These are phyloP conservation scores for Amphiprion percula DNA, from an alignment of 2,113 vertebrate genomes.

Conservation along the genomic window DNA sequence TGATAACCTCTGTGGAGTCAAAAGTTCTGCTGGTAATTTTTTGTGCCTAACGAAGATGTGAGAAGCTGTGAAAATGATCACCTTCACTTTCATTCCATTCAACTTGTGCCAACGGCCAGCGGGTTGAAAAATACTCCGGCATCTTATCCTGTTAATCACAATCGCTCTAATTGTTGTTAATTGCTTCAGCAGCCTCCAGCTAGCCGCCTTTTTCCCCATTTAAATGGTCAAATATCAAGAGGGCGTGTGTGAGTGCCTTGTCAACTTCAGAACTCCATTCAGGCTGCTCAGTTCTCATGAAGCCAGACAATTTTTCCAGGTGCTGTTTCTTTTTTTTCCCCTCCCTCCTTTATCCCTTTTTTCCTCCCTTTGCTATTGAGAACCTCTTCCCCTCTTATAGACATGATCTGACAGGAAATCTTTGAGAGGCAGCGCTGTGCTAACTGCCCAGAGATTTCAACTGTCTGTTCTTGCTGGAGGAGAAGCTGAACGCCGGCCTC, in stretches of 20 bases:
- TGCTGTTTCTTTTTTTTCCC: constrained; percentile 52
- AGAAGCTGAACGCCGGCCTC: constrained; percentile 95
- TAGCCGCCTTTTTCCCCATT: neutral
- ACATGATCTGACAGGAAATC: constrained; percentile 99
- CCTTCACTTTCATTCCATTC: constrained; percentile 9
- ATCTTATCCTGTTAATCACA: constrained; percentile 15
- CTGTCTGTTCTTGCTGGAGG: constrained; percentile 97
- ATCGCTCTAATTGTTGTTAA: constrained; percentile 22
- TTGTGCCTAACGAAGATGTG: constrained; percentile 30
- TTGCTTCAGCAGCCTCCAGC: constrained; percentile 11
- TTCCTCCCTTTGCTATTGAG: constrained; percentile 88
- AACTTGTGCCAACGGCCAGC: constrained; percentile 22
- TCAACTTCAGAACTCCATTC: constrained; percentile 87
- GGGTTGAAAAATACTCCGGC: constrained; percentile 19
- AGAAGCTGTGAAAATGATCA: neutral
- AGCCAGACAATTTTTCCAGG: constrained; percentile 87
- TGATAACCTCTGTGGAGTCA: too few relatives aligned
- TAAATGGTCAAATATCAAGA: constrained; percentile 33
- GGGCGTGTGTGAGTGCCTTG: constrained; percentile 12
- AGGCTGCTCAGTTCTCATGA: constrained; percentile 80
- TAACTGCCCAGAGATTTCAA: constrained; percentile 99
- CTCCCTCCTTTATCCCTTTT: constrained; percentile 40
- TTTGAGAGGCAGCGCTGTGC: constrained; percentile 94
- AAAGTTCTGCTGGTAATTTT: too few relatives aligned
- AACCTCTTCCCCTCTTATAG: constrained; percentile 95